These are phyloP conservation scores for Colius striatus DNA, from an alignment of 2,113 vertebrate genomes.

Conservation along the genomic window DNA sequence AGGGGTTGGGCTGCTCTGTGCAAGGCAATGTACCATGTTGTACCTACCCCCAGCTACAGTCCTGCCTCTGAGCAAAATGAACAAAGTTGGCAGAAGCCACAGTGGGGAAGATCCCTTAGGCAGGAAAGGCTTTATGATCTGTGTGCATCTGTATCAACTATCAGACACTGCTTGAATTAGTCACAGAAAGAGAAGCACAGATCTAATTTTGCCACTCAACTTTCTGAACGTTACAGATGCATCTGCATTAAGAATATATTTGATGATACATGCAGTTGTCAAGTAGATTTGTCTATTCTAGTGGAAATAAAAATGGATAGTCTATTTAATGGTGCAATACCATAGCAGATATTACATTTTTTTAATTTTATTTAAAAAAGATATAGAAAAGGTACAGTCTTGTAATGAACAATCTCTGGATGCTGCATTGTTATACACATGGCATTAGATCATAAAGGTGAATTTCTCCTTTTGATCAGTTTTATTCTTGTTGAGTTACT, in stretches of 20 bases:
- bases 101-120: not conserved
- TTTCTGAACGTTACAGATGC: not conserved
- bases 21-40: fast-evolving
- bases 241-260: not conserved
- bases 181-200: not conserved
- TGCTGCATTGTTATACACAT: not conserved
- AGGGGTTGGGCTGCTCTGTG: not conserved
- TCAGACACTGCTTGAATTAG: not conserved
- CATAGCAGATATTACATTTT: not conserved
- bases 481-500: not conserved
- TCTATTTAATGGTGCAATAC: not conserved
- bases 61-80: not conserved
- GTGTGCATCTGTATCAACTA: not conserved
- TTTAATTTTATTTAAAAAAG: not conserved
- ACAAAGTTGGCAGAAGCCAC: not conserved
- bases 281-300: conserved; percentile 3
- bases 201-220: not conserved
- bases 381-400: not conserved
- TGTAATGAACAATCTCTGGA: not conserved
- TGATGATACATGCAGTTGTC: not conserved
- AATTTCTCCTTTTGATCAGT: not conserved
- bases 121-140: not conserved
- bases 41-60: not conserved
- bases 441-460: not conserved
- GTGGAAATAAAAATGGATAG: not conserved